Evolutionary conservation across 2,113 vertebrate species (phyloP), one percentile per base, ranked within the genome.

Genomic region (Mionectes macconnelli): DNA sequence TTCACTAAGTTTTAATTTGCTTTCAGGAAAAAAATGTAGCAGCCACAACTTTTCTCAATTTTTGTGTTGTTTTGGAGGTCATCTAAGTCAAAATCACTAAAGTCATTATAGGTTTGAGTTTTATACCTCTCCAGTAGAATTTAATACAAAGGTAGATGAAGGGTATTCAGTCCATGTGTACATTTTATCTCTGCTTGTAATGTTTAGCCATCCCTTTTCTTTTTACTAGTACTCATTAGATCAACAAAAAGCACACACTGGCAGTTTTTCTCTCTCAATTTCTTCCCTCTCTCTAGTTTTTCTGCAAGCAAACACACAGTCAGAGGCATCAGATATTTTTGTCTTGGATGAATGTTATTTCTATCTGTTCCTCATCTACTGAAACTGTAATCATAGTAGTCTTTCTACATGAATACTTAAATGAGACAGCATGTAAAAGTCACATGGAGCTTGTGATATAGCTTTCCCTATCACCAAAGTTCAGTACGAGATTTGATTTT

Each of bases 401-500:
- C 52, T 87, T 83, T 94, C 72, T 77, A 56, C 82, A 45, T 75
- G 44, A 80, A 79, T 50, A 44, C 45, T 81, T 69, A 85, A 68
- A 53, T 37, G 67, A 49, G 66, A 44, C 55, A 79, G 80, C 63
- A 70, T 40, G 49, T 69, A 40, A 93, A 87, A 84, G 63, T 62
- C 90, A 50, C 2, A 4, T 84, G 60, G 70, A 64, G 18, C 69
- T 89, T 55, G n/a, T 47, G 91, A 31, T 62, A 5, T 1, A 93
- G n/a, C 49, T 91, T 76, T 77, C 69, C 57, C 67, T 82, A 60
- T 94, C 81, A 67, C 81, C 66, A 87, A 91, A 89, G 79, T 55
- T 94, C 94, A 78, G 74, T 56, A 87, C 93, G 72, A 95, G 47
- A 70, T 81, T 94, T 91, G 72, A 83, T 94, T 96, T 97, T 96